Conservation (phyloP, 2,888 invertebrate species). For the Torymus tubicola region DNA sequence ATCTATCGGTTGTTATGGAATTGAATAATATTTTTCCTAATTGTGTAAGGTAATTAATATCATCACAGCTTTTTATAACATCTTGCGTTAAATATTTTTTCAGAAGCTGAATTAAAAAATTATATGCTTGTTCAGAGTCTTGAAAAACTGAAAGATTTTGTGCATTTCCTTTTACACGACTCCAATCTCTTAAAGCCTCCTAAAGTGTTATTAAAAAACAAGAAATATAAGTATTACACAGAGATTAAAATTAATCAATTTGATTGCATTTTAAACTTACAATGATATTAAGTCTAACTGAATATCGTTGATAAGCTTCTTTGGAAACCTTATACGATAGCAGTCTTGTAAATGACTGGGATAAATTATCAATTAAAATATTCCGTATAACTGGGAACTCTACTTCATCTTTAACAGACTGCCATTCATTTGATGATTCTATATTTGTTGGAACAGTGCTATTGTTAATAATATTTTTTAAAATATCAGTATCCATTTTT, state of each 20-base stretch:
- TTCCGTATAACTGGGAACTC: slow-evolving; percentile 62
- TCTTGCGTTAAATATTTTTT: slow-evolving; percentile 64
- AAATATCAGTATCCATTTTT: slow-evolving; percentile 65
- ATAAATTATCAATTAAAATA: slow-evolving; percentile 61
- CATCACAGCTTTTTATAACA: slow-evolving; percentile 57
- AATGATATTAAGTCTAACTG: slow-evolving; percentile 67
- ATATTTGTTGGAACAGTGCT: slow-evolving; percentile 59
- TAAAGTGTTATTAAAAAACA: slow-evolving; percentile 57
- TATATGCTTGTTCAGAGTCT: slow-evolving; percentile 59
- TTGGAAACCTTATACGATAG: slow-evolving; percentile 68
- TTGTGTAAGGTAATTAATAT: slow-evolving; percentile 60
- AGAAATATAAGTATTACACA: slow-evolving; percentile 1
- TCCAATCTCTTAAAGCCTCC: slow-evolving; percentile 68
- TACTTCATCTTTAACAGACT: slow-evolving; percentile 52
- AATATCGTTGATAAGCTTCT: slow-evolving; percentile 69
- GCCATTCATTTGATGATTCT: slow-evolving; percentile 58
- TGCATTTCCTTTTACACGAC: slow-evolving; percentile 59
- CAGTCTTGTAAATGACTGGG: slow-evolving; percentile 64
- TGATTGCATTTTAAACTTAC: slow-evolving; percentile 63
- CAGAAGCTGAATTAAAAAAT: slow-evolving; percentile 62
- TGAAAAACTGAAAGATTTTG: slow-evolving; percentile 60
- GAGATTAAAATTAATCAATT: slow-evolving; percentile 7
- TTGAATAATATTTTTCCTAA: slow-evolving; percentile 59
- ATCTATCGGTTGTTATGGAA: slow-evolving; percentile 50
- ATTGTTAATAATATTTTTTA: slow-evolving; percentile 64